Evolutionary conservation across 2,888 invertebrate species (phyloP).

Genomic region (Herminia tarsipennalis): DNA sequence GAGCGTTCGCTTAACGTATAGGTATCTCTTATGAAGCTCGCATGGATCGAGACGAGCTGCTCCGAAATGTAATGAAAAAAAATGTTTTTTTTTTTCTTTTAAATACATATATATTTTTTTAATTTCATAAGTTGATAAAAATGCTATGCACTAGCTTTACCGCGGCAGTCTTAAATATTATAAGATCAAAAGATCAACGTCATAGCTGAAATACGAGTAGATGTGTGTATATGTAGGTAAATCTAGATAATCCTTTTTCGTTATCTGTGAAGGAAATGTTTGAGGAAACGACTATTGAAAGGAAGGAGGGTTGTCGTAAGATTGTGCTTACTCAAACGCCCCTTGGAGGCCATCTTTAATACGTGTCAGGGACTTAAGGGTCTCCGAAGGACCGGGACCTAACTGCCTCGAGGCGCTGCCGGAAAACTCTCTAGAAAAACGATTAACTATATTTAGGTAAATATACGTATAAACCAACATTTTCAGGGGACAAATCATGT

Average conservation of each 20-base stretch:
- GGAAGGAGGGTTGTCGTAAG: not conserved
- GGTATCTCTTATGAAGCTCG: too few relatives aligned
- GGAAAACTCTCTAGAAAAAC: not conserved
- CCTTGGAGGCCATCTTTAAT: constrained; percentile 6
- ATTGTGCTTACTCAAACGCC: constrained; percentile 6
- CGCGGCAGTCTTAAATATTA: too few relatives aligned
- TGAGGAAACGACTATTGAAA: not conserved
- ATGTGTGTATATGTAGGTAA: not conserved
- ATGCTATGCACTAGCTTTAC: too few relatives aligned
- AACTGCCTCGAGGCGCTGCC: constrained; percentile 3
- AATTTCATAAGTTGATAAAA: too few relatives aligned
- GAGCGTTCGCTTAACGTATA: too few relatives aligned
- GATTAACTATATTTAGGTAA: not conserved
- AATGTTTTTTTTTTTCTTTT: too few relatives aligned
- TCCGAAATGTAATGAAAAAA: too few relatives aligned
- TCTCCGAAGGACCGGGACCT: constrained; percentile 3
- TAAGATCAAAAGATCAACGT: too few relatives aligned
- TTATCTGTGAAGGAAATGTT: not conserved
- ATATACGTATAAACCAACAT: not conserved
- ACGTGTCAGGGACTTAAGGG: constrained; percentile 7
- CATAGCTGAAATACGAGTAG: too few relatives aligned
- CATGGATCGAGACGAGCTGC: too few relatives aligned
- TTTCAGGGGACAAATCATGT: not conserved
- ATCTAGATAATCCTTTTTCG: not conserved
- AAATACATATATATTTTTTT: too few relatives aligned